These are phyloP conservation scores for Pristionchus maxplancki DNA, from an alignment of 2,888 invertebrate species.

Conservation along the genomic window DNA sequence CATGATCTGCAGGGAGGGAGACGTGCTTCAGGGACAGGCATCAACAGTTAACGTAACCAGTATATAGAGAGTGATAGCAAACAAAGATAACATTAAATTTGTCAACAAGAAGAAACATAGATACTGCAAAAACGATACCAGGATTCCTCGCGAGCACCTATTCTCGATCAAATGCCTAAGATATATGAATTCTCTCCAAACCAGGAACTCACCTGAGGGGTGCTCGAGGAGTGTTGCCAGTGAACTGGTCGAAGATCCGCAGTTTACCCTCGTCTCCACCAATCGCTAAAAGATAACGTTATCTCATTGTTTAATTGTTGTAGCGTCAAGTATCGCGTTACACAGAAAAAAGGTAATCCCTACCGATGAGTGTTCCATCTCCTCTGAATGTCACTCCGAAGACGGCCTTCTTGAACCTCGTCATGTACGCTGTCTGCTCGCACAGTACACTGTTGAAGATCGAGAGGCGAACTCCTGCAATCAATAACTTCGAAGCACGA, in stretches of 20 bases:
- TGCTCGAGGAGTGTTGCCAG: conserved; percentile 25
- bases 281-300: no score
- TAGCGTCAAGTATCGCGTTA: no score
- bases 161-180: neutral
- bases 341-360: no score
- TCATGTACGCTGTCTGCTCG: conserved; percentile 57
- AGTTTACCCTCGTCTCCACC: conserved; percentile 92
- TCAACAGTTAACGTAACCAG: no score
- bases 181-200: no score
- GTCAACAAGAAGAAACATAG: no score
- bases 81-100: no score
- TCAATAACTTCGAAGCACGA: neutral
- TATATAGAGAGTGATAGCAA: no score
- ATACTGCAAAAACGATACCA: no score
- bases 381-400: conserved; percentile 78
- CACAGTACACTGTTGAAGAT: conserved; percentile 69
- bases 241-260: conserved; percentile 87
- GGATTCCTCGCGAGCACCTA: no score
- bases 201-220: conserved; percentile 45
- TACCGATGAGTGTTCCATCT: conserved; percentile 78
- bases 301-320: no score
- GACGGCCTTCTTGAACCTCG: conserved; percentile 78
- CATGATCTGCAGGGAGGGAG: conserved; percentile 9
- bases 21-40: no score
- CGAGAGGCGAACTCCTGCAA: conserved; percentile 84